Evolutionary conservation across 2,113 vertebrate species (phyloP), one percentile per base, ranked within the genome.

Genomic region (Pseudois nayaur): DNA sequence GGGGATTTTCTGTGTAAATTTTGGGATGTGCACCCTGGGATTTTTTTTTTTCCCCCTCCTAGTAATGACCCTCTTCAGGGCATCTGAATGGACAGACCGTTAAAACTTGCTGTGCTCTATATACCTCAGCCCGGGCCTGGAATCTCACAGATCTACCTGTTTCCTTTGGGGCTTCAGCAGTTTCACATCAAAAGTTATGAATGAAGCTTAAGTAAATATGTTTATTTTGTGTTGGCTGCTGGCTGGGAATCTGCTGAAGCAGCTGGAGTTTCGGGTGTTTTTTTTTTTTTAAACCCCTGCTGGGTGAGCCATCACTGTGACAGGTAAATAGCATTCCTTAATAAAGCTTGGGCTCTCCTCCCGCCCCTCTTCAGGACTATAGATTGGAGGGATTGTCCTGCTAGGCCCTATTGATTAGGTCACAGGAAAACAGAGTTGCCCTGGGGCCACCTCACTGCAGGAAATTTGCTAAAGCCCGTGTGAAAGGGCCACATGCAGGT

Each of bases 351-450:
- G 55, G 83, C 95, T 97, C 97, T 91, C 94, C 85, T 84, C 90
- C 94, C 57, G 2, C 86, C 84, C 91, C 90, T 78, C 79, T 98
- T 82, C 86, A 15, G 0, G 17, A 62, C 59, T 89, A 60, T 95
- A 97, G 93, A 98, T 98, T 98, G 97, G 97, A 45, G 52, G 96
- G 57, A 98, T 99, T 99, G 98, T 98, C 98, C 97, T 59, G 82
- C 91, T 93, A 97, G 98, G 97, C 97, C 94, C 95, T 98, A 87
- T 97, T 98, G 99, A 99, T 99, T 98, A 97, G 98, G 98, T 99
- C 99, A 98, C 98, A 17, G 97, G 98, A 98, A 99, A 98, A 98
- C 98, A 98, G 99, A 99, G 98, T 97, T 99, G 99, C 99, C 99
- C 95, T 86, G 98, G 76, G 99, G 99, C 98, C 97, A 89, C 98